A percentile compares a stretch with the other conserved stretches of the same genome.
Evolutionary conservation across 2,113 vertebrate species (phyloP).

Genomic region (Cyphomyrus plagiostoma): DNA sequence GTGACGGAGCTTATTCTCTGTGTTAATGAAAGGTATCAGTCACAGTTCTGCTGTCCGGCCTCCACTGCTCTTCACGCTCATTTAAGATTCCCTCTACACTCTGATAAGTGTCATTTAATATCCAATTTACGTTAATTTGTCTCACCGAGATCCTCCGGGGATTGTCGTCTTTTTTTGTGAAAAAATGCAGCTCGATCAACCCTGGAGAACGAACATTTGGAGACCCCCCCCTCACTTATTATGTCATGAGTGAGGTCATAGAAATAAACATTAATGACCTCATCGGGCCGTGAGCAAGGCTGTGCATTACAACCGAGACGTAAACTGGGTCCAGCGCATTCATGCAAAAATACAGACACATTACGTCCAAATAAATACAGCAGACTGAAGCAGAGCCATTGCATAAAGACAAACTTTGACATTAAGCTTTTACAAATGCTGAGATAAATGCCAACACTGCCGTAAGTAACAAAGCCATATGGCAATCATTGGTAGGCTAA

Average conservation of each 20-base stretch:
- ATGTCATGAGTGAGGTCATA: background rate
- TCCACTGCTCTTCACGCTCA: background rate
- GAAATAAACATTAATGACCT: background rate
- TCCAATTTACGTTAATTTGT: background rate
- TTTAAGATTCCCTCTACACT: background rate
- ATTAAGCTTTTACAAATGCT: background rate
- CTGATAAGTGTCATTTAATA: background rate
- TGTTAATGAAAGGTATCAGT: background rate
- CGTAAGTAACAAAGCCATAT: background rate
- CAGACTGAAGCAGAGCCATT: background rate
- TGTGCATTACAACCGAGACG: background rate
- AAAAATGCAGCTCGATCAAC: background rate
- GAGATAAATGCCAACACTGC: background rate
- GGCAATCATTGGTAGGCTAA: conserved; percentile 1
- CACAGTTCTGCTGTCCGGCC: background rate
- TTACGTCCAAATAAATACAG: background rate
- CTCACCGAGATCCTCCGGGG: background rate
- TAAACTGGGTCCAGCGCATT: background rate
- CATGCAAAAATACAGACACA: background rate
- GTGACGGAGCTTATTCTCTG: background rate
- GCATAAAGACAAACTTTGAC: background rate
- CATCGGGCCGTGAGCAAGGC: background rate
- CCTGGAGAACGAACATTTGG: background rate
- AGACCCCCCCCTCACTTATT: background rate
- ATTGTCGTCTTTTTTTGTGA: background rate